Evolutionary conservation across 2,113 vertebrate species (phyloP).

Genomic region (Rhea pennata): DNA sequence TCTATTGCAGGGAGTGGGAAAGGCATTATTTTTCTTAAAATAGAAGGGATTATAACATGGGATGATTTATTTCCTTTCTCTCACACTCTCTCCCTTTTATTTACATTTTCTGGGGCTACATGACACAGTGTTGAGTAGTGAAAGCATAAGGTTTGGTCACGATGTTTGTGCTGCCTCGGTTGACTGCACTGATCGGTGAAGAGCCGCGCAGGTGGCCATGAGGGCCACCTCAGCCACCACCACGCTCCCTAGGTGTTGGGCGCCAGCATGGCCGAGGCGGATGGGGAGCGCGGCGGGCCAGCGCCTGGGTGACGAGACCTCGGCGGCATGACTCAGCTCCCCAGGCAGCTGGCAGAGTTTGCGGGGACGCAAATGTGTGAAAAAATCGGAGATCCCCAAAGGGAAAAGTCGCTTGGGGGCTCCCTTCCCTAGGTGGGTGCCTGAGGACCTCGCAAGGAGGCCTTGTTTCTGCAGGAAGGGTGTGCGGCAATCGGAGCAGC

Average conservation of each 20-base stretch:
- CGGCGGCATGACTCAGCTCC: not conserved
- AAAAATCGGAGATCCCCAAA: not conserved
- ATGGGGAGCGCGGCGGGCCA: not conserved
- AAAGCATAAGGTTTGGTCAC: not conserved
- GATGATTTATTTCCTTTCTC: slow-evolving; percentile 17
- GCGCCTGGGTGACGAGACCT: slow-evolving; percentile 1
- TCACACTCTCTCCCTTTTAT: not conserved
- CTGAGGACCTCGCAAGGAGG: not conserved
- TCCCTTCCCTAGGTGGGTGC: not conserved
- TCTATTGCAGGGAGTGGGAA: not conserved
- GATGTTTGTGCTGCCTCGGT: slow-evolving; percentile 50
- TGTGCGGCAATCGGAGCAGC: not conserved
- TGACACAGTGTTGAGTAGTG: not conserved
- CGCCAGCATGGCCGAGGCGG: not conserved
- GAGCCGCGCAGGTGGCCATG: not conserved
- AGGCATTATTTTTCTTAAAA: not conserved
- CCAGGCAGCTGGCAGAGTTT: not conserved
- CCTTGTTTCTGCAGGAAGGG: not conserved
- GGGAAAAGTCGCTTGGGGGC: not conserved
- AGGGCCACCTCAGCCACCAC: not conserved
- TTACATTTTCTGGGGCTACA: slow-evolving; percentile 52
- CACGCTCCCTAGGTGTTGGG: not conserved
- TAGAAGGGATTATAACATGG: not conserved
- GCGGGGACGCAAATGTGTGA: not conserved
- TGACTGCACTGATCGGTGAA: slow-evolving; percentile 24